These are phyloP conservation scores for Aurelia sp. DNA, from an alignment of 30 jellyfish, hydroid and myxozoan species.

Conservation along the genomic window DNA sequence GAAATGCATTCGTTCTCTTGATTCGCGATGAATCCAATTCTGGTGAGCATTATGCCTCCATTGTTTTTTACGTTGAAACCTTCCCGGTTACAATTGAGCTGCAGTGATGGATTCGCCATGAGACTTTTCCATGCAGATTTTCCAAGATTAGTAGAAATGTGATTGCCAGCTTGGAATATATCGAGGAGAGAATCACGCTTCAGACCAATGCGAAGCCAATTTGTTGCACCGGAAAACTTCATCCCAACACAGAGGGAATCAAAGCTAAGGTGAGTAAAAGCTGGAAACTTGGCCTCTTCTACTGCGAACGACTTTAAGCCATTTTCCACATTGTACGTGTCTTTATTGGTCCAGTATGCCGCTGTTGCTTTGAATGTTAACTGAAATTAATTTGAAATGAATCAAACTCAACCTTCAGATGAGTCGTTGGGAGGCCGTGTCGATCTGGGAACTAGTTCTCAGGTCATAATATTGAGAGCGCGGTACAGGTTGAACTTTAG, in stretches of 20 bases:
- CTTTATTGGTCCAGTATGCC: constrained; percentile 3
- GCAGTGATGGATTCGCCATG: constrained; percentile 30
- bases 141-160: constrained; percentile 16
- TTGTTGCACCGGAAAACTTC: constrained; percentile 2
- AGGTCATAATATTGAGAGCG: too few relatives aligned
- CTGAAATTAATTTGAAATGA: background rate
- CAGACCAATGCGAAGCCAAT: constrained; percentile 13
- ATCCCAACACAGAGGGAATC: constrained; percentile 41
- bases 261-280: constrained; percentile 10
- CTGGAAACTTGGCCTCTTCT: constrained; percentile 49
- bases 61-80: constrained; percentile 26
- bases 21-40: constrained; percentile 41
- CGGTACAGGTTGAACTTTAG: too few relatives aligned
- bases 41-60: constrained; percentile 28
- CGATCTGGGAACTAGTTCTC: too few relatives aligned
- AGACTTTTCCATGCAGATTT: constrained; percentile 47
- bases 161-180: constrained; percentile 6
- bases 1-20: constrained; percentile 18
- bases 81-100: constrained; percentile 36
- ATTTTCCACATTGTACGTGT: background rate
- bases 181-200: constrained; percentile 9
- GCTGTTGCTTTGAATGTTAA: constrained; percentile 9
- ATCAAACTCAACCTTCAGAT: too few relatives aligned
- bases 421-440: too few relatives aligned
- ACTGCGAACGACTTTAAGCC: constrained; percentile 13